Conservation (phyloP, 2,888 invertebrate species). For the Eupithecia inturbata region DNA sequence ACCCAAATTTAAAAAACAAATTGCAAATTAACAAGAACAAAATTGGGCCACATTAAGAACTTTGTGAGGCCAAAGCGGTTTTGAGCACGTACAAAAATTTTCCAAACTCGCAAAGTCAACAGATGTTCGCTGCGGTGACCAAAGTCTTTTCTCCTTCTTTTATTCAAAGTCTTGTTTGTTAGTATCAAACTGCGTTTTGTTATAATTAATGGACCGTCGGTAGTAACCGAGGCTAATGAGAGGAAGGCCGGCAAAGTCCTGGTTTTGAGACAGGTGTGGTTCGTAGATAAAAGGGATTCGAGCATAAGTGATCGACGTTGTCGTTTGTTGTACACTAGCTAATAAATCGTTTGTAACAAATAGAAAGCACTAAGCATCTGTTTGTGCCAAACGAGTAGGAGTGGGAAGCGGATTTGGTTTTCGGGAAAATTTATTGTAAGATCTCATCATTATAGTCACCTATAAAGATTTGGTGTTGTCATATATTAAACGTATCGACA, state of each 20-base stretch:
- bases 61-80: slow-evolving; percentile 48
- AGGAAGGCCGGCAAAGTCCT: slow-evolving; percentile 63
- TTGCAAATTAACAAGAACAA: slow-evolving; percentile 43
- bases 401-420: not conserved
- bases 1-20: slow-evolving; percentile 36
- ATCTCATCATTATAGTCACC: too few species aligned
- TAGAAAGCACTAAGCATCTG: slow-evolving; percentile 11
- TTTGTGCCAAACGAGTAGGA: not conserved
- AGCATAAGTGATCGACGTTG: slow-evolving; percentile 17
- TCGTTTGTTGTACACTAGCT: slow-evolving; percentile 12
- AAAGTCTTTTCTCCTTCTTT: slow-evolving; percentile 57
- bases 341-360: slow-evolving; percentile 12
- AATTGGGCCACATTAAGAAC: slow-evolving; percentile 54
- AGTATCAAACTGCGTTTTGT: slow-evolving; percentile 51
- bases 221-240: slow-evolving; percentile 71
- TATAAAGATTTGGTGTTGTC: not conserved
- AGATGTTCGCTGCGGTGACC: slow-evolving; percentile 57
- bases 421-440: too few species aligned
- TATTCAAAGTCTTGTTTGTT: slow-evolving; percentile 61
- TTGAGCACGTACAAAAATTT: slow-evolving; percentile 53
- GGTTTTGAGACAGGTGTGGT: slow-evolving; percentile 68
- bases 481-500: not conserved
- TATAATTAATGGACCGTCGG: slow-evolving; percentile 74
- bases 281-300: slow-evolving; percentile 48
- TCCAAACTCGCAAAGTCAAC: slow-evolving; percentile 47